Evolutionary conservation across 2,797 vertebrate genomes (phyloP).

Genomic region (Hippocampus kuda): DNA sequence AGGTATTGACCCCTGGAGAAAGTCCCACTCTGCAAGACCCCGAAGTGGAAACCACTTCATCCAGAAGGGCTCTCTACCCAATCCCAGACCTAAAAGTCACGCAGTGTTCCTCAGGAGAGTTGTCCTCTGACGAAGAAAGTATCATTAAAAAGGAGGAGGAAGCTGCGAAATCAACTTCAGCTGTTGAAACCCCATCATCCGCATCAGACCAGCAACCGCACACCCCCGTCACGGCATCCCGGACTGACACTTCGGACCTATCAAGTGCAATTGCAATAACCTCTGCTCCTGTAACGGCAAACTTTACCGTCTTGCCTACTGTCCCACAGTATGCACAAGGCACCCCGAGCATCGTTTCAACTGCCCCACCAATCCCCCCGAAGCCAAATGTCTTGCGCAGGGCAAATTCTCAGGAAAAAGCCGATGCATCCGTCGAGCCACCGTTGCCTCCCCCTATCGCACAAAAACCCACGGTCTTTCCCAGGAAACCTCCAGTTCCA

Average conservation of each 20-base stretch:
- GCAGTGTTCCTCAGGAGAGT: conserved; percentile 90
- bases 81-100: conserved; percentile 98
- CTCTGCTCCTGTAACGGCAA: conserved; percentile 43
- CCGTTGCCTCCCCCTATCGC: conserved; percentile 80
- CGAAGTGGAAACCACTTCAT: conserved; percentile 51
- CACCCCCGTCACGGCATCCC: conserved; percentile 17
- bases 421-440: conserved; percentile 69
- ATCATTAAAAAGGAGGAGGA: conserved; percentile 64
- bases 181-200: conserved; percentile 26
- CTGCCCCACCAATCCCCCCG: conserved; percentile 73
- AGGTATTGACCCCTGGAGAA: conserved; percentile 77
- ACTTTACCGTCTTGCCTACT: conserved; percentile 64
- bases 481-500: conserved; percentile 73
- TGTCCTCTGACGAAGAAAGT: conserved; percentile 86
- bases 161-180: conserved; percentile 24
- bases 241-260: conserved; percentile 57
- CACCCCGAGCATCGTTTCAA: conserved; percentile 64
- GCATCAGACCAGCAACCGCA: conserved; percentile 31
- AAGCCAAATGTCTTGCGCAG: conserved; percentile 75
- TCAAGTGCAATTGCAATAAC: conserved; percentile 44
- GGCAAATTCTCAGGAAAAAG: conserved; percentile 77
- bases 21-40: conserved; percentile 75
- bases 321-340: conserved; percentile 71
- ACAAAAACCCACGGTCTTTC: conserved; percentile 83
- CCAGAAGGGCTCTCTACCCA: conserved; percentile 72